Evolutionary conservation across 2,113 vertebrate genomes (phyloP).

Genomic region (Callaeas wilsoni): DNA sequence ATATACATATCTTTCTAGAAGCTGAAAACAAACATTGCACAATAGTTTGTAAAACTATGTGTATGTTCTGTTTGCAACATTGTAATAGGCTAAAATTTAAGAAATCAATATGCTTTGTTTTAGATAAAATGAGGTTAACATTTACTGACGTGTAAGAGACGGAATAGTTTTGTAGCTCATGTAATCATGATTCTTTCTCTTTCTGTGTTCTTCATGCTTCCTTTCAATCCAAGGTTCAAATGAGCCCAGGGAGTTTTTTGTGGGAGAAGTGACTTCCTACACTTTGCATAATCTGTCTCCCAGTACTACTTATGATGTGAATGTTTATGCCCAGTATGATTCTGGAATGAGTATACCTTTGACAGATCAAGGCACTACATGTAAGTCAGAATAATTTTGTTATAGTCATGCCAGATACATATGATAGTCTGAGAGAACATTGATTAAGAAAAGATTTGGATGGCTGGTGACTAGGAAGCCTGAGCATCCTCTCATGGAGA

Average conservation of each 20-base stretch:
- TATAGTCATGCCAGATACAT: background rate
- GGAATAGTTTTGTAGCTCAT: background rate
- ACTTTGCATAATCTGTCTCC: slow-evolving; percentile 89
- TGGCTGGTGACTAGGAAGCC: background rate
- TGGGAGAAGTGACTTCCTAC: slow-evolving; percentile 91
- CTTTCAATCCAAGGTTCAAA: slow-evolving; percentile 73
- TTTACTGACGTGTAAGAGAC: background rate
- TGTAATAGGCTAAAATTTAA: background rate
- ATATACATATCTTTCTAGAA: background rate
- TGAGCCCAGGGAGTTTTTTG: slow-evolving; percentile 85
- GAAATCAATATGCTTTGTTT: background rate
- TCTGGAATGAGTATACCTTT: slow-evolving; percentile 84
- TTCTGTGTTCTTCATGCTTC: background rate
- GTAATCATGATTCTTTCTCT: background rate
- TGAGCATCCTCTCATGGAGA: background rate
- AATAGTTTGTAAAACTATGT: background rate
- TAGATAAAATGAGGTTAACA: background rate
- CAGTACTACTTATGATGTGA: slow-evolving; percentile 90
- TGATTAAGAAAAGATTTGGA: background rate
- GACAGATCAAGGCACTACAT: slow-evolving; percentile 86
- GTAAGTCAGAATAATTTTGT: slow-evolving; percentile 71
- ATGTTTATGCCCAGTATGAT: slow-evolving; percentile 89
- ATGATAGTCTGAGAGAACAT: background rate
- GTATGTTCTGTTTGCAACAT: background rate
- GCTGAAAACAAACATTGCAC: background rate